Base-by-base conservation (phyloP, 2,888 invertebrate genomes). In the Sclerodermus sp. region DNA sequence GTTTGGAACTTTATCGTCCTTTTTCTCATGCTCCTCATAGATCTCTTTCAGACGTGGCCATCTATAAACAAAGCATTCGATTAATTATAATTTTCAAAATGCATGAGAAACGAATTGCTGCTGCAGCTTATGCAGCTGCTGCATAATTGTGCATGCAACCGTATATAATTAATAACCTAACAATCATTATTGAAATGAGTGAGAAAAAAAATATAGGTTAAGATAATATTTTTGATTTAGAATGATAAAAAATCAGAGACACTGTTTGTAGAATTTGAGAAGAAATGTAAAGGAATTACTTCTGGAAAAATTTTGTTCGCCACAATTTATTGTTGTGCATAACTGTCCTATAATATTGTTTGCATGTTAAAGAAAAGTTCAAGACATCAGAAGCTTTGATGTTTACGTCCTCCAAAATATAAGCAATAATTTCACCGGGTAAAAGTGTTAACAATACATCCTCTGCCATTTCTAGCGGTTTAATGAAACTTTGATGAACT, bases 301-400 rank as follows among this genome's bases (percentile, higher is more conserved):
- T 77, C 62, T 79, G 75, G 44, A 77, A 73, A 60, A 80, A 79
- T 61, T 81, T 80, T 0, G 68, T 73, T 55, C 75, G 79, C 83
- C 83, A 83, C 12, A 82, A 68, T 55, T 76, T 74, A 57, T 80
- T 81, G 57, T 77, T 81, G 41, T 79, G 78, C 39, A 70, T 73
- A 1, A 85, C 74, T 44, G 81, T 64, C 50, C 79, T 74, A 60
- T 81, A 71, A 49, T 82, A 81, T 32, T 78, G 78, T 61, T 79
- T 82, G 70, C 84, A 85, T 14, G 84, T 82, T 43, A 76, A 62
- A 15, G 82, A 78, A 60, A 85, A 82, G 65, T 79, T 80, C 12
- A 82, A 51, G 38, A 84, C 78, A 70, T 85, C 85, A 6, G 12
- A 29, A 34, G 75, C 62, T 4, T 42, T 45, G 18, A 77, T 57